Evolutionary conservation across 2,113 vertebrate species (phyloP).

Genomic region (Forbesichthys agassizii): DNA sequence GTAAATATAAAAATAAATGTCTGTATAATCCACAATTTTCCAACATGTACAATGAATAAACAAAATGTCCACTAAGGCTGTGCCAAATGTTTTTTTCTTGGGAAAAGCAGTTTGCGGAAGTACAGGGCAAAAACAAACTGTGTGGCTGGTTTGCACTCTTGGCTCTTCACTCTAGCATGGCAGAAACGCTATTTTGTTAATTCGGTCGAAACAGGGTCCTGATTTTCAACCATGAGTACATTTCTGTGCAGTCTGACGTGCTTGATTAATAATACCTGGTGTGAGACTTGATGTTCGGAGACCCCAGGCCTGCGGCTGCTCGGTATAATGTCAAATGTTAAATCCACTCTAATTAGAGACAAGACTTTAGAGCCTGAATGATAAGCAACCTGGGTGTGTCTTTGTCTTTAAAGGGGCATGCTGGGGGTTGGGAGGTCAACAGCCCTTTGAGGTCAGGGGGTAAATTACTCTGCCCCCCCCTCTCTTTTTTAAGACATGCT

Average conservation of each 20-base stretch:
- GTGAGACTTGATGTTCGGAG: neutral
- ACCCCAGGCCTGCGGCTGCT: conserved; percentile 55
- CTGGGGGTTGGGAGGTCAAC: conserved; percentile 47
- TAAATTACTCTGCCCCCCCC: conserved; percentile 36
- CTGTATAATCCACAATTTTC: neutral
- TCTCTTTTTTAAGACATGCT: conserved; percentile 25
- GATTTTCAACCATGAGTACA: too few species aligned
- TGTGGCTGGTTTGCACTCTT: neutral
- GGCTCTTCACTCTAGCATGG: conserved; percentile 5
- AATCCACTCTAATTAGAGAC: conserved; percentile 62
- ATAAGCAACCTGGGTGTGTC: conserved; percentile 50
- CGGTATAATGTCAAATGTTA: conserved; percentile 60
- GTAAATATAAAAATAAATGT: neutral
- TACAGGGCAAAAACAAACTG: neutral
- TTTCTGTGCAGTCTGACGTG: too few species aligned
- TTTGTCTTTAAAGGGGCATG: conserved; percentile 50
- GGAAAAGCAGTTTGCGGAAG: neutral
- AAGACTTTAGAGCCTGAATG: conserved; percentile 43
- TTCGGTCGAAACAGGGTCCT: neutral
- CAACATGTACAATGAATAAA: neutral
- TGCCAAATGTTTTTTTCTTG: neutral
- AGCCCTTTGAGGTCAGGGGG: conserved; percentile 53
- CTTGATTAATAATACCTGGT: conserved; percentile 24
- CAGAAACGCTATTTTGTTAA: conserved; percentile 25
- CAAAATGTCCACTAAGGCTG: neutral